These are phyloP conservation scores for Phalera bucephala DNA, from an alignment of 2,888 invertebrate species.

Conservation along the genomic window DNA sequence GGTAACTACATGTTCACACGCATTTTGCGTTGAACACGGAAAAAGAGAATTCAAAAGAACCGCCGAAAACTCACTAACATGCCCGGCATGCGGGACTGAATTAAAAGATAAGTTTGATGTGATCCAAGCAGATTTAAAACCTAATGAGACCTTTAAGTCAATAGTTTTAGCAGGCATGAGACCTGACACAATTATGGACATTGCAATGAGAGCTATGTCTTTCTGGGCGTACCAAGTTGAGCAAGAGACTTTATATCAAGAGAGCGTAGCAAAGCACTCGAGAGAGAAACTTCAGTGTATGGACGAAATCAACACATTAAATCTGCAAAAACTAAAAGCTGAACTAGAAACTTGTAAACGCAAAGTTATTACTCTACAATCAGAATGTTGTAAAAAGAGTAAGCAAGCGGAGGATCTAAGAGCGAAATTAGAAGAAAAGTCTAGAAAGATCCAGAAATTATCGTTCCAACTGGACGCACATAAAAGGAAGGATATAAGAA, in stretches of 20 bases:
- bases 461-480: slow-evolving; percentile 70
- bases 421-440: slow-evolving; percentile 68
- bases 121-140: slow-evolving; percentile 77
- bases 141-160: slow-evolving; percentile 77
- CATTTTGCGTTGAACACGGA: slow-evolving; percentile 80
- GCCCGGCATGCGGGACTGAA: slow-evolving; percentile 78
- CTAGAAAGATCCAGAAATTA: slow-evolving; percentile 72
- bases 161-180: slow-evolving; percentile 79
- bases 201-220: slow-evolving; percentile 80
- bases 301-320: slow-evolving; percentile 71
- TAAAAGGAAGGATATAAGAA: slow-evolving; percentile 63
- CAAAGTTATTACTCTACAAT: slow-evolving; percentile 66
- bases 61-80: slow-evolving; percentile 67
- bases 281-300: slow-evolving; percentile 71
- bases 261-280: slow-evolving; percentile 71
- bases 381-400: slow-evolving; percentile 68
- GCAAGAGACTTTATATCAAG: slow-evolving; percentile 77
- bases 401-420: slow-evolving; percentile 72
- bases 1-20: slow-evolving; percentile 81
- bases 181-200: slow-evolving; percentile 80
- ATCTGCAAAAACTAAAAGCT: slow-evolving; percentile 71
- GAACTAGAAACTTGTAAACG: slow-evolving; percentile 74
- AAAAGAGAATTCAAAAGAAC: slow-evolving; percentile 74
- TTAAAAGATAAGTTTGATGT: slow-evolving; percentile 78
- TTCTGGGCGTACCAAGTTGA: slow-evolving; percentile 81